Evolutionary conservation across 2,113 vertebrate genomes (phyloP).

Genomic region (Cynopterus brachyotis): DNA sequence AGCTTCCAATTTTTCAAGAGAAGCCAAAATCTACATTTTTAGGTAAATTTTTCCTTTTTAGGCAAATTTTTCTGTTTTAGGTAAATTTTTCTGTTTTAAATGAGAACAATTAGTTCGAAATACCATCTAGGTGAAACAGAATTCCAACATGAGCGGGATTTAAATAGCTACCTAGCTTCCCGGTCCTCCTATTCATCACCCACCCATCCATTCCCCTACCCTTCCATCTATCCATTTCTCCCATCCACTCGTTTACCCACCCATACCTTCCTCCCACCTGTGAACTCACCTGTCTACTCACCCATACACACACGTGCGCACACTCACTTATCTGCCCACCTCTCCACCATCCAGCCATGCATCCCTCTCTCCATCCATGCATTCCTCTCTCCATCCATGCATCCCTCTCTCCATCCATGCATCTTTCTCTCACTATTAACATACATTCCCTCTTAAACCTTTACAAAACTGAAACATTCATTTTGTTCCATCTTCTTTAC

Average conservation of each 20-base stretch:
- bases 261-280: not conserved
- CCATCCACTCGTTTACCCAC: no score
- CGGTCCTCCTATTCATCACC: not conserved
- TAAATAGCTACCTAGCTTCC: not conserved
- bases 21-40: not conserved
- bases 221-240: not conserved
- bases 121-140: not conserved
- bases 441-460: not conserved
- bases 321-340: not conserved
- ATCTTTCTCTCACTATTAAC: not conserved
- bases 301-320: not conserved
- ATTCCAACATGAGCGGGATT: not conserved
- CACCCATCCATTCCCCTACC: not conserved
- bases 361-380: not conserved
- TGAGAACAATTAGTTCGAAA: not conserved
- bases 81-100: not conserved
- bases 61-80: no score
- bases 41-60: not conserved
- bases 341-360: not conserved
- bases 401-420: no score
- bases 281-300: not conserved
- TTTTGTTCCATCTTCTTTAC: not conserved
- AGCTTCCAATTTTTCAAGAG: not conserved
- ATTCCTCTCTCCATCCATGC: not conserved
- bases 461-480: not conserved